These are phyloP conservation scores for Dendroctonus ponderosae DNA, from an alignment of 1,140 invertebrate genomes.

Conservation along the genomic window DNA sequence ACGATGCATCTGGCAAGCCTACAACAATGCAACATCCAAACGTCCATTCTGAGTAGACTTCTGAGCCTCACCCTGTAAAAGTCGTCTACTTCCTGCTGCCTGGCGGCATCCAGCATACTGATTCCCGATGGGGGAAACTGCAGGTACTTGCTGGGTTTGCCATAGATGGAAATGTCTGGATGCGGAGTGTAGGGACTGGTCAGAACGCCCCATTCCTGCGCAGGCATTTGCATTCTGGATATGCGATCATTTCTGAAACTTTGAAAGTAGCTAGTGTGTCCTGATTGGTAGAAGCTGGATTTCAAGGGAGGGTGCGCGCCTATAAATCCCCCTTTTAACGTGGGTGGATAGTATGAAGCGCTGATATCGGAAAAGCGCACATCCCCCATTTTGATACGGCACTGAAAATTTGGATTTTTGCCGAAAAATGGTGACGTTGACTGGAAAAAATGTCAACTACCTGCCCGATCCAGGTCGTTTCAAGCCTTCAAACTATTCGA, in stretches of 20 bases:
- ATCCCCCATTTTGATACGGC: constrained; percentile 3
- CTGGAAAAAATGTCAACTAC: background rate
- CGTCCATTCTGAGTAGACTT: background rate
- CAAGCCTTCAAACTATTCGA: background rate
- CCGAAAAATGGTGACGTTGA: constrained; percentile 3
- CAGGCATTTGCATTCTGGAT: constrained; percentile 46
- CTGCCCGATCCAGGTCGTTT: background rate
- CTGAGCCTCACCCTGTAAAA: constrained; percentile 53
- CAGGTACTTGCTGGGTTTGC: constrained; percentile 45
- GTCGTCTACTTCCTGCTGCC: constrained; percentile 55
- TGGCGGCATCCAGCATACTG: constrained; percentile 52
- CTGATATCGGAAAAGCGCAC: constrained; percentile 27
- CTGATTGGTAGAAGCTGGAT: constrained; percentile 32
- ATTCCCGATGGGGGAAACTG: constrained; percentile 47
- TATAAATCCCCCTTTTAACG: constrained; percentile 41
- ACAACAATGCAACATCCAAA: constrained; percentile 16
- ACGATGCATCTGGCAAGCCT: constrained; percentile 58
- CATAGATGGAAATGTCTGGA: constrained; percentile 51
- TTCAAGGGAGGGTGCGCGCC: constrained; percentile 44
- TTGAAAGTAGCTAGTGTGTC: constrained; percentile 45
- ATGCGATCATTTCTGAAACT: constrained; percentile 48
- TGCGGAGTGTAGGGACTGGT: constrained; percentile 51
- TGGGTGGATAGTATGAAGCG: constrained; percentile 41
- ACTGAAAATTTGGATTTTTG: constrained; percentile 24
- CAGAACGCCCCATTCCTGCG: constrained; percentile 51